phyloP scores from a whole-genome alignment of 2,113 vertebrate species.

The Zingel zingel region DNA sequence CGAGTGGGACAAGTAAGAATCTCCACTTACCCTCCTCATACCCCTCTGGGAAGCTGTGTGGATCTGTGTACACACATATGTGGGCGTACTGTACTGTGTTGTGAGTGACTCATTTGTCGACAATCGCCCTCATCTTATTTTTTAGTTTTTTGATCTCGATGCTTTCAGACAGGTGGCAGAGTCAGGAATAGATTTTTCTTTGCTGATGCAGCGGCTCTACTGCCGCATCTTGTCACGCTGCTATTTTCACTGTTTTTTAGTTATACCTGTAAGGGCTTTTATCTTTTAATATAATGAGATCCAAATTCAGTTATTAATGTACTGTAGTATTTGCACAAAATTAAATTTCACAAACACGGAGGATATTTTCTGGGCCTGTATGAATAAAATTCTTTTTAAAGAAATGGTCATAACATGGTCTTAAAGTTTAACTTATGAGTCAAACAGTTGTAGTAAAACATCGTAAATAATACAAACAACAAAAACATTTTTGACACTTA shows the following conservation, averaged over 20 bases:
- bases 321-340: no score
- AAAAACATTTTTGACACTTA: background rate
- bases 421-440: background rate
- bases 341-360: background rate
- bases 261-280: background rate
- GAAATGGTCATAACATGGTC: background rate
- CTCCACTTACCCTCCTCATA: slow-evolving; percentile 18
- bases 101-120: slow-evolving; percentile 63
- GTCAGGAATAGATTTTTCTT: slow-evolving; percentile 59
- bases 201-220: slow-evolving; percentile 13
- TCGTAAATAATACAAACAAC: background rate
- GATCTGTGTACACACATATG: background rate
- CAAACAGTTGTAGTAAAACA: background rate
- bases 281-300: background rate
- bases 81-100: slow-evolving; percentile 45
- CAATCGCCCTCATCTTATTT: slow-evolving; percentile 5
- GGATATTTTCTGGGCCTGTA: background rate
- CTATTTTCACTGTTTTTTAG: slow-evolving; percentile 5
- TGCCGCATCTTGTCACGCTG: slow-evolving; percentile 17
- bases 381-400: background rate
- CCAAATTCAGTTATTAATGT: background rate
- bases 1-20: slow-evolving; percentile 93
- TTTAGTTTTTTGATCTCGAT: slow-evolving; percentile 23
- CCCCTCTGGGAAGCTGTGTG: slow-evolving; percentile 38
- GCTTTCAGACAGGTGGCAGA: slow-evolving; percentile 46